Evolutionary conservation across 30 jellyfish, hydroid and myxozoan species (phyloP).

Genomic region (Chrysaora quinquecirrha): DNA sequence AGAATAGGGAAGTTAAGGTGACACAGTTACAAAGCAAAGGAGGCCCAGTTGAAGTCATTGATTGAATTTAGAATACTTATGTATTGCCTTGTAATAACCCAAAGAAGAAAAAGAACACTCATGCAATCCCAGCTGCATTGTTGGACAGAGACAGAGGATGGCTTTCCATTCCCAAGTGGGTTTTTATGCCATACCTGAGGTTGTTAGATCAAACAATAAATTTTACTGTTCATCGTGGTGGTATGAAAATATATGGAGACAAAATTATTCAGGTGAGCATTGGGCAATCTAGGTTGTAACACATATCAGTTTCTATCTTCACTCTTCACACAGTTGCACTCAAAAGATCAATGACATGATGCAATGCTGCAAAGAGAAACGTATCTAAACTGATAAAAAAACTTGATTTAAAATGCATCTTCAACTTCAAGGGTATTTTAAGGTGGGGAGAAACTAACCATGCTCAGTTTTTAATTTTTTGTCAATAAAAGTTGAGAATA

Average conservation of each 20-base stretch:
- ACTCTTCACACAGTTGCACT: constrained; percentile 1
- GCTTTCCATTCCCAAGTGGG: no score
- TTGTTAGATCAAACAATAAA: not conserved
- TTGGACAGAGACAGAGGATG: constrained; percentile 1
- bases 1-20: not conserved
- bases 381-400: not conserved
- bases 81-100: not conserved
- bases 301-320: not conserved
- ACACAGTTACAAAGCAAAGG: not conserved
- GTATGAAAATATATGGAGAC: not conserved
- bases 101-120: not conserved
- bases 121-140: constrained; percentile 1
- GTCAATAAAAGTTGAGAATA: no score
- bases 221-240: not conserved
- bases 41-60: not conserved
- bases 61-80: not conserved
- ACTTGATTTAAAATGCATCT: no score
- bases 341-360: not conserved
- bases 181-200: not conserved
- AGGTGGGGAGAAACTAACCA: no score
- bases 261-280: not conserved
- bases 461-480: no score
- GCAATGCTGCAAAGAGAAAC: not conserved
- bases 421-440: no score
- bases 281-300: not conserved